Evolutionary conservation across 2,888 invertebrate genomes (phyloP).

Genomic region (Anodontia alba): DNA sequence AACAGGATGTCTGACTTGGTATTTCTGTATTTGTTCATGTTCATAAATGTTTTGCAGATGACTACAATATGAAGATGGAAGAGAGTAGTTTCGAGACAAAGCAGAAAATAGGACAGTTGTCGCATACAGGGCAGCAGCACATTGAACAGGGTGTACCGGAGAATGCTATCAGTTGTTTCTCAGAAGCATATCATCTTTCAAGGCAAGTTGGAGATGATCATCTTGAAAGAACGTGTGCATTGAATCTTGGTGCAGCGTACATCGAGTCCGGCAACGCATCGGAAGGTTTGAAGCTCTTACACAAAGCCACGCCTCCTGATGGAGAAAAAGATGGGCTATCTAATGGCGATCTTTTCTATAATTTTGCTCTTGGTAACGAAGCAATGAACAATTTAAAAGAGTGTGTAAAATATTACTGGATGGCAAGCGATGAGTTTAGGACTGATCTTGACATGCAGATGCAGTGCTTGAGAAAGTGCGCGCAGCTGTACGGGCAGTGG

Average conservation of each 20-base stretch:
- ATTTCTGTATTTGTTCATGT: too few species aligned
- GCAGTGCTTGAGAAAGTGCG: conserved; percentile 58
- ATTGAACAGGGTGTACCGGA: conserved; percentile 32
- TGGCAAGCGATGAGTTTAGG: conserved; percentile 72
- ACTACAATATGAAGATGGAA: conserved; percentile 20
- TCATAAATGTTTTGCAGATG: too few species aligned
- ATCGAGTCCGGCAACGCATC: conserved; percentile 66
- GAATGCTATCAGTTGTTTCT: conserved; percentile 57
- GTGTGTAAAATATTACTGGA: conserved; percentile 69
- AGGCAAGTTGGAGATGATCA: conserved; percentile 65
- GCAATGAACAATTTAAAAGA: conserved; percentile 58
- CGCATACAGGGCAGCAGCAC: neutral
- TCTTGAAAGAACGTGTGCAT: conserved; percentile 75
- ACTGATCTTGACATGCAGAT: conserved; percentile 68
- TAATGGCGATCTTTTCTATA: conserved; percentile 80
- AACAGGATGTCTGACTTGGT: too few species aligned
- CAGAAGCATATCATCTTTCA: conserved; percentile 65
- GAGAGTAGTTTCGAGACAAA: neutral
- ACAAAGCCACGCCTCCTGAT: conserved; percentile 70
- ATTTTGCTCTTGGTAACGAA: conserved; percentile 79
- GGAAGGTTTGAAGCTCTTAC: conserved; percentile 72
- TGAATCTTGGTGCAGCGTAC: conserved; percentile 80
- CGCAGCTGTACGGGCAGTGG: conserved; percentile 39
- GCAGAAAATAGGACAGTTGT: neutral
- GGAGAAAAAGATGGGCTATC: conserved; percentile 64